Evolutionary conservation across 2,888 invertebrate genomes (phyloP).

Genomic region (Stenurella melanura): DNA sequence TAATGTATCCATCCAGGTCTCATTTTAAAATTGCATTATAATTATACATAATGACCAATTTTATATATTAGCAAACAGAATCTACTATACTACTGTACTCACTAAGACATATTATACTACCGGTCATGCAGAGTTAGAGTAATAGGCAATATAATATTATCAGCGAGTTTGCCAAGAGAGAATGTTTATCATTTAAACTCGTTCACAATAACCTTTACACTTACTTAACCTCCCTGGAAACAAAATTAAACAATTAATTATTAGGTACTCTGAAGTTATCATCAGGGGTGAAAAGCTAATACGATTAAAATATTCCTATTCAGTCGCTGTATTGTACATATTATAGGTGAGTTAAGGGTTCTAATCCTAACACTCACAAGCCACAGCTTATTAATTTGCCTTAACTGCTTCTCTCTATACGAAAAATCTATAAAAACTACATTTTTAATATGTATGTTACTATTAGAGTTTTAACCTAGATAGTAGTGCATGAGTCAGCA

Average conservation of each 20-base stretch:
- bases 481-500: constrained; percentile 34
- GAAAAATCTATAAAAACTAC: neutral
- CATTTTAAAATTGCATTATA: too few species aligned
- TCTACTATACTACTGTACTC: too few species aligned
- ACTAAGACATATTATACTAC: too few species aligned
- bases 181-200: neutral
- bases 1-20: too few species aligned
- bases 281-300: constrained; percentile 50
- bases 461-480: neutral
- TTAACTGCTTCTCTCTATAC: constrained; percentile 19
- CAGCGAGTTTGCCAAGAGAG: neutral
- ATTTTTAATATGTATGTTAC: neutral
- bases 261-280: constrained; percentile 51
- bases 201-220: neutral
- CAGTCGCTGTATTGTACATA: constrained; percentile 37
- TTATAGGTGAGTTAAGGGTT: constrained; percentile 48
- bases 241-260: constrained; percentile 31
- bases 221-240: neutral
- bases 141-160: neutral
- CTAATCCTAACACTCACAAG: constrained; percentile 18
- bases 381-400: neutral
- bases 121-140: neutral
- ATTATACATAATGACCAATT: too few species aligned
- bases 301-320: constrained; percentile 43
- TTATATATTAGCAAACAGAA: too few species aligned